Conservation (phyloP, 2,113 vertebrate species). For the Opisthocomus hoazin region DNA sequence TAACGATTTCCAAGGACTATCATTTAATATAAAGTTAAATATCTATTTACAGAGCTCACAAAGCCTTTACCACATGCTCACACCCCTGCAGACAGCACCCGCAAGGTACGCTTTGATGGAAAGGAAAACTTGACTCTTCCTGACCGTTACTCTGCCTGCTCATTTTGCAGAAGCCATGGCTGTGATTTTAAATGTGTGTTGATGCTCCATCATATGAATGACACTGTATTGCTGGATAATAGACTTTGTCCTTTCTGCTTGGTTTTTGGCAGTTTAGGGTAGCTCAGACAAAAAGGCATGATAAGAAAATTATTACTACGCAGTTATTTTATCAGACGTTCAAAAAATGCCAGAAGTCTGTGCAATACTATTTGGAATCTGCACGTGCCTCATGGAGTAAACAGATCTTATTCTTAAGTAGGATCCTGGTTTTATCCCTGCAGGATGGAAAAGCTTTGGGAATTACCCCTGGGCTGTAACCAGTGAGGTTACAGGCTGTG, state of each 20-base stretch:
- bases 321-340: background rate
- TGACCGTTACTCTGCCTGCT: background rate
- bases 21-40: background rate
- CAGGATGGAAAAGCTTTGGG: background rate
- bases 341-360: background rate
- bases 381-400: background rate
- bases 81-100: too few species aligned
- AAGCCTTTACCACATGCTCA: background rate
- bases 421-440: background rate
- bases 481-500: accelerated
- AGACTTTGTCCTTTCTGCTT: background rate
- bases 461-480: background rate
- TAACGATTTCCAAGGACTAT: background rate
- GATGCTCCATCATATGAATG: background rate
- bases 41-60: background rate
- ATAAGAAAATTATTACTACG: background rate
- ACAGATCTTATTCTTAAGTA: background rate
- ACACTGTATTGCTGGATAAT: background rate
- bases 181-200: background rate
- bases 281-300: background rate
- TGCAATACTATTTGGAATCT: background rate
- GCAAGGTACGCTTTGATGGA: background rate
- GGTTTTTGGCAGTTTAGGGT: background rate
- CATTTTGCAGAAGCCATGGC: background rate
- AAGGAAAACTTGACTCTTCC: background rate